Evolutionary conservation across 2,113 vertebrate genomes (phyloP), one percentile per base, ranked within the genome.

Genomic region (Garra rufa): DNA sequence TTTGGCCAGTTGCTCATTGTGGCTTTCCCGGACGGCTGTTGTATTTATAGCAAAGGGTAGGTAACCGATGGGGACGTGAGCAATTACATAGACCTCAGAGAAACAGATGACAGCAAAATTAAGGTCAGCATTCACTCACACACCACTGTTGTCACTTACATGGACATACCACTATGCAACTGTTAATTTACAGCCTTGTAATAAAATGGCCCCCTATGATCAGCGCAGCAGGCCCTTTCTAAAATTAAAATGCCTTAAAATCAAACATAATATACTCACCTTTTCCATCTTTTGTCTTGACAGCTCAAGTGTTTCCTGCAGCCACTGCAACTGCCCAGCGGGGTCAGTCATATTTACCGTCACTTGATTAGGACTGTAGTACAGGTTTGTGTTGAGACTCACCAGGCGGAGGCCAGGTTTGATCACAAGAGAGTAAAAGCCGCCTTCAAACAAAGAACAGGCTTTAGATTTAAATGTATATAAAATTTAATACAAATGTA

Each of bases 311-410:
- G 92, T 91, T 38, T 85, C 86, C 85, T 95, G 93, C 46, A 97
- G 90, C 96, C 96, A 97, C 76, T 89, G 88, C 85, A 96, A 93
- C 86, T 97, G 96, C 83, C 93, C 90, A 41, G 94, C 95, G 59
- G 98, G 98, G 87, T 99, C 98, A 3, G 93, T 96, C 89, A 94
- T 88, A 92, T 98, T 97, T 30, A 86, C 34, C 0, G 96, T 97
- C 87, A 90, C 89, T 2, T 89, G 46, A 86, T 99, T 92, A 1
- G 97, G 98, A 59, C 95, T 85, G 48, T 99, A 99, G 92, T 99
- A 99, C 1, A 99, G 94, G 86, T 97, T 97, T 1, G 97, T 99
- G 92, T 99, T 99, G 77, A 99, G 92, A 90, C 97, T 98, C 73
- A 99, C 90, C 90, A 99, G 92, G 67, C 97, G 93, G 70, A 99